phyloP scores from a whole-genome alignment of 2,113 vertebrate species.

The Lynx canadensis region DNA sequence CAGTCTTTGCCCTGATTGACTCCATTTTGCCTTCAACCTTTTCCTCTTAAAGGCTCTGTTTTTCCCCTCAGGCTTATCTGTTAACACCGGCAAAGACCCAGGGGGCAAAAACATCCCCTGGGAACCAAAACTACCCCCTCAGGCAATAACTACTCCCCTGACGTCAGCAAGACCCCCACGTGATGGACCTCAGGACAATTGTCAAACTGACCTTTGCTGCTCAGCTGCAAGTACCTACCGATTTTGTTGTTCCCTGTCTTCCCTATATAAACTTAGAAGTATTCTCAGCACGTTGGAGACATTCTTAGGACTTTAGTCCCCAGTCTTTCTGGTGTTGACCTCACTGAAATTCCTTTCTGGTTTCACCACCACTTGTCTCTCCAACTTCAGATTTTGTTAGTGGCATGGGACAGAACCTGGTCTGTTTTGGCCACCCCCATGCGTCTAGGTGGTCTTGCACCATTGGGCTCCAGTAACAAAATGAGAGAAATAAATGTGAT shows the following conservation, averaged over 20 bases:
- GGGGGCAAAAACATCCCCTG: background rate
- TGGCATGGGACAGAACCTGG: background rate
- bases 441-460: background rate
- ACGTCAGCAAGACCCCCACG: background rate
- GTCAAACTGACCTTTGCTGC: background rate
- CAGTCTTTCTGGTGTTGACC: background rate
- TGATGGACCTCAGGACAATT: background rate
- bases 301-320: background rate
- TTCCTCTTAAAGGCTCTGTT: background rate
- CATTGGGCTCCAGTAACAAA: background rate
- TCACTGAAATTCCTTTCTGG: background rate
- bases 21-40: background rate
- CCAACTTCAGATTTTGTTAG: background rate
- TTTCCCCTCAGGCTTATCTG: background rate
- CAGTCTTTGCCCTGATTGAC: background rate
- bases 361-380: background rate
- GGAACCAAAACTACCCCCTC: background rate
- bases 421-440: background rate
- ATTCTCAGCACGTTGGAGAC: background rate
- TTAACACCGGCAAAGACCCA: background rate
- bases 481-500: background rate
- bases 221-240: background rate
- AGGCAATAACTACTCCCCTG: background rate
- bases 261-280: background rate
- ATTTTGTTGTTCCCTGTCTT: background rate